phyloP scores from a whole-genome alignment of 2,888 invertebrate genomes.

The Meganola albula region DNA sequence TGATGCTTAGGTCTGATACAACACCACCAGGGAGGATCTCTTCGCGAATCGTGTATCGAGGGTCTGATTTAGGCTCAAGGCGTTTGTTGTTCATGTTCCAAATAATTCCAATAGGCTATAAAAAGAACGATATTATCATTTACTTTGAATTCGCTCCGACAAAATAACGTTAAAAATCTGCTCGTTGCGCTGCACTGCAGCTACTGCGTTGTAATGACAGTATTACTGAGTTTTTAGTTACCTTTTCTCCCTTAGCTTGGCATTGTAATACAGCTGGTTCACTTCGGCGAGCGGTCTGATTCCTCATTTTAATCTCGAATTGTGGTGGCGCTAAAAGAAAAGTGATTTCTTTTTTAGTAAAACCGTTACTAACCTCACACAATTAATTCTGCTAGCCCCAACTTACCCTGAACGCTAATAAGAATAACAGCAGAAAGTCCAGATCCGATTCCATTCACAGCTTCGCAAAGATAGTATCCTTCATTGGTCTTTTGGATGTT shows the following conservation, averaged over 20 bases:
- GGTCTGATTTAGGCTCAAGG: constrained; percentile 92
- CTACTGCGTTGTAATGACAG: too few relatives aligned
- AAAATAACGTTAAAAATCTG: too few relatives aligned
- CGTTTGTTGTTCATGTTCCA: constrained; percentile 98
- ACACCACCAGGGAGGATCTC: constrained; percentile 93
- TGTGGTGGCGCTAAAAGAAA: constrained; percentile 92
- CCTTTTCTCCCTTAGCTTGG: constrained; percentile 94
- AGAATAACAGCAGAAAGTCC: constrained; percentile 95
- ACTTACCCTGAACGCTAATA: constrained; percentile 93
- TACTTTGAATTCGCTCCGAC: too few relatives aligned
- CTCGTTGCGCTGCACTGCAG: too few relatives aligned
- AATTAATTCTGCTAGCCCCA: not conserved
- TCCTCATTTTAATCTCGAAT: constrained; percentile 93
- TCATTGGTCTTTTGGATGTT: constrained; percentile 96
- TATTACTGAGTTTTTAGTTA: too few relatives aligned
- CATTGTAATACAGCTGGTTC: constrained; percentile 95
- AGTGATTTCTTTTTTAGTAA: too few relatives aligned
- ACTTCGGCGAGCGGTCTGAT: constrained; percentile 93
- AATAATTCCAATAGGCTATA: constrained; percentile 90
- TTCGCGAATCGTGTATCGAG: constrained; percentile 90
- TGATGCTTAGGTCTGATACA: constrained; percentile 91
- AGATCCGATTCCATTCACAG: constrained; percentile 96
- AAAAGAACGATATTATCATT: too few relatives aligned
- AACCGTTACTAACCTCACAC: too few relatives aligned
- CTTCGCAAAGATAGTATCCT: constrained; percentile 96